A percentile compares a stretch with the other conserved stretches of the same genome.
These are phyloP conservation scores for Phymastichus coffea DNA, from an alignment of 1,140 invertebrate species.

Conservation along the genomic window DNA sequence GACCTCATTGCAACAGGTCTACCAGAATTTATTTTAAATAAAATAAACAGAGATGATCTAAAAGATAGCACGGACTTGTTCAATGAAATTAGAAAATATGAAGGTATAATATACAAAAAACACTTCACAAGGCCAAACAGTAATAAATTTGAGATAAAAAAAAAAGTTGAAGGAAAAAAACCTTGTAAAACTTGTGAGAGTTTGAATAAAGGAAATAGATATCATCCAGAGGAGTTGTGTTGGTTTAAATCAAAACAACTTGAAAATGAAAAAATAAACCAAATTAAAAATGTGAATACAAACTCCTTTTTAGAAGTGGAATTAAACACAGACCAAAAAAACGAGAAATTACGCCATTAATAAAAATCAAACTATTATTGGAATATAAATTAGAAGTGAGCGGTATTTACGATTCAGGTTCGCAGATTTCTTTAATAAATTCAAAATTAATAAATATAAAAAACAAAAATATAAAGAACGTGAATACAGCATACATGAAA, in stretches of 20 bases:
- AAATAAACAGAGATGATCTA: constrained; percentile 28
- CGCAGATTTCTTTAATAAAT: not conserved
- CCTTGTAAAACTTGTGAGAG: constrained; percentile 26
- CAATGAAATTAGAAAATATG: constrained; percentile 28
- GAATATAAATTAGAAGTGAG: constrained; percentile 12
- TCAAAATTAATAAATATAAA: not conserved
- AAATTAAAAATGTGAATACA: not conserved
- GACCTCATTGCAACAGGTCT: constrained; percentile 28
- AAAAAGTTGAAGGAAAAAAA: constrained; percentile 16
- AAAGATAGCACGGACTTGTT: constrained; percentile 25
- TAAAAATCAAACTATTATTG: constrained; percentile 21
- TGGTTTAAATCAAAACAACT: constrained; percentile 28
- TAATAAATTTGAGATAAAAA: constrained; percentile 1
- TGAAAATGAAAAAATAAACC: constrained; percentile 7
- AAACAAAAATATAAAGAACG: not conserved
- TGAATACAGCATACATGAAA: not conserved
- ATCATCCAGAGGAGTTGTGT: constrained; percentile 21
- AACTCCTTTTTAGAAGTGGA: constrained; percentile 25
- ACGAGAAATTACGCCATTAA: constrained; percentile 29
- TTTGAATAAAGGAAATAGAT: constrained; percentile 25
- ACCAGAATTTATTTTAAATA: constrained; percentile 29
- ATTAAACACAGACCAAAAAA: constrained; percentile 27
- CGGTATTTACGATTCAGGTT: constrained; percentile 17
- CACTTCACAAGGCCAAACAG: not conserved
- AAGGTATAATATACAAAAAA: constrained; percentile 22